phyloP scores from a whole-genome alignment of 2,888 invertebrate genomes.

The Phania funesta region DNA sequence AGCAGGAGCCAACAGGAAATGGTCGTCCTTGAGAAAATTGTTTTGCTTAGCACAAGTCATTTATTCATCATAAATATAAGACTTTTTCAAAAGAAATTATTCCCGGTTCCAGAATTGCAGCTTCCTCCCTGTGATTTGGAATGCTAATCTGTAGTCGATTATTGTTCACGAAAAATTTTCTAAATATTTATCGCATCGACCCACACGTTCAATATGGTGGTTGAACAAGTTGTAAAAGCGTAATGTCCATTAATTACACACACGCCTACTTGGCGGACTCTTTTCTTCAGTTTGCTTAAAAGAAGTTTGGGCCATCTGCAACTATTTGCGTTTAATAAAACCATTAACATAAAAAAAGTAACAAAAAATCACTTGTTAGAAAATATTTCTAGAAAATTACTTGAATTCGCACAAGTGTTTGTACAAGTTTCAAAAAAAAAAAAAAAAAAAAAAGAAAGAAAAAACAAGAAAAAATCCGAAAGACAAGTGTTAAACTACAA shows the following conservation, averaged over 20 bases:
- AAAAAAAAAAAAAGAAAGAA: no score
- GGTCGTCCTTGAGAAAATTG: no score
- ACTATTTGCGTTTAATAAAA: background rate
- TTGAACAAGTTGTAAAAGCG: background rate
- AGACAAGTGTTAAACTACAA: conserved; percentile 40
- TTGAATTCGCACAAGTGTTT: conserved; percentile 22
- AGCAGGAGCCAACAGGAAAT: no score
- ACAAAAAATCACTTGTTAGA: conserved; percentile 6
- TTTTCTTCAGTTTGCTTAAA: background rate
- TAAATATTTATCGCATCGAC: no score
- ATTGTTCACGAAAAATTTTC: no score
- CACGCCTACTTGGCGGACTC: conserved; percentile 14
- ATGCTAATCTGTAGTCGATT: no score
- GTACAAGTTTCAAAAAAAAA: background rate
- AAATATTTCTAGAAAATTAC: background rate
- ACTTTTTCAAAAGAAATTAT: no score
- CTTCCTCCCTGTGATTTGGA: no score
- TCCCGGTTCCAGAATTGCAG: no score
- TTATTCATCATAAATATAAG: no score
- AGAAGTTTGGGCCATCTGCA: conserved; percentile 6
- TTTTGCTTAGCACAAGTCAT: no score
- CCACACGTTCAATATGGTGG: background rate
- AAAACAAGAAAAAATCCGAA: no score
- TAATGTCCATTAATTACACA: conserved; percentile 15
- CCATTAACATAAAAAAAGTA: background rate